phyloP scores from a whole-genome alignment of 1,140 invertebrate genomes.

The Drosophila nebulosa region DNA sequence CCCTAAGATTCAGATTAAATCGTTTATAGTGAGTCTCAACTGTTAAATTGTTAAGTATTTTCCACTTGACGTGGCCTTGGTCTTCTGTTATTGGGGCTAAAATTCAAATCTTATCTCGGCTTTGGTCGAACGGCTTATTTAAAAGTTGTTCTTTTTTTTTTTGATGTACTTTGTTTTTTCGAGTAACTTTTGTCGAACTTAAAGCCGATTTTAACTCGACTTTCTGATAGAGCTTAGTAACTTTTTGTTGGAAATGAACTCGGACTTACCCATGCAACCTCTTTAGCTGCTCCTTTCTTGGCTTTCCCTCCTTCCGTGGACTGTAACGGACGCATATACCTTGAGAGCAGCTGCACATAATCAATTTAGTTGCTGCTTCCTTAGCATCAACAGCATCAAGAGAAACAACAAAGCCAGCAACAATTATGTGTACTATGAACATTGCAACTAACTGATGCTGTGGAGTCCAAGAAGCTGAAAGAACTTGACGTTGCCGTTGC shows the following conservation, averaged over 20 bases:
- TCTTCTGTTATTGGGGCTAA: neutral
- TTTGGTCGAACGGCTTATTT: neutral
- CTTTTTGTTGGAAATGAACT: neutral
- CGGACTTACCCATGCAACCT: neutral
- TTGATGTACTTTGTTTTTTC: neutral
- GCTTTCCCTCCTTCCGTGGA: neutral
- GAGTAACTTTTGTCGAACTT: neutral
- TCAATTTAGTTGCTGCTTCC: constrained; percentile 60
- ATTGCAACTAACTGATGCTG: constrained; percentile 11
- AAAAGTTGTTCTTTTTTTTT: neutral
- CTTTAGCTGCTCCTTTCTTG: neutral
- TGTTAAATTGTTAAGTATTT: too few relatives aligned
- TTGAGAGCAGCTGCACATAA: constrained; percentile 42
- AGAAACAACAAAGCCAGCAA: constrained; percentile 15
- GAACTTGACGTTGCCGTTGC: constrained; percentile 2
- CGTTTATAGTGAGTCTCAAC: too few relatives aligned
- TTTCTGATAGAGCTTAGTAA: neutral
- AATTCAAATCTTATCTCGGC: neutral
- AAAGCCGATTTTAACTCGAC: neutral
- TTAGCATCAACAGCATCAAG: constrained; percentile 19
- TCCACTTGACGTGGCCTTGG: too few relatives aligned
- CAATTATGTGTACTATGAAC: constrained; percentile 43
- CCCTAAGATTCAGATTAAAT: neutral
- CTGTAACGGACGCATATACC: constrained; percentile 8
- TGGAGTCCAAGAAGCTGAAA: constrained; percentile 3